Evolutionary conservation across 2,888 invertebrate species (phyloP).

Genomic region (Leptopilina syphax): DNA sequence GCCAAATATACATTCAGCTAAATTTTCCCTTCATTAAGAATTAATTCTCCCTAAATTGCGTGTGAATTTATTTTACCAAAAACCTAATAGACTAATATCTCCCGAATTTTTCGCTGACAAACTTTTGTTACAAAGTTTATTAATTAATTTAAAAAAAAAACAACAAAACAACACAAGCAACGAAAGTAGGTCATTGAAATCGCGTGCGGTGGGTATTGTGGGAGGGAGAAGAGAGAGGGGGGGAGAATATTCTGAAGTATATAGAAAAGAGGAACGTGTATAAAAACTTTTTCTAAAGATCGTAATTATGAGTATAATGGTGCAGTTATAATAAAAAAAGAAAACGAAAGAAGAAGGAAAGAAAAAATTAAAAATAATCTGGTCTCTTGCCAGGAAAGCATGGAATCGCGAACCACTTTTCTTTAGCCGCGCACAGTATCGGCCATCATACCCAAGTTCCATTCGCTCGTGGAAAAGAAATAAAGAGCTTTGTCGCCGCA

Average conservation of each 20-base stretch:
- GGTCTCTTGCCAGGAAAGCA: not conserved
- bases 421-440: constrained; percentile 20
- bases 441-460: constrained; percentile 9
- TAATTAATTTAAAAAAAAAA: no score
- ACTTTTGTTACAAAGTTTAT: no score
- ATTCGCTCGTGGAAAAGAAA: constrained; percentile 53
- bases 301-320: constrained; percentile 14
- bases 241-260: no score
- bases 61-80: no score
- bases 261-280: constrained; percentile 1
- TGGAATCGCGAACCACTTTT: constrained; percentile 18
- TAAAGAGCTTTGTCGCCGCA: constrained; percentile 69
- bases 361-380: constrained; percentile 16
- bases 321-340: not conserved
- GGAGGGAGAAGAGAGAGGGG: no score
- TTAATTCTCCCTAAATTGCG: no score
- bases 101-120: no score
- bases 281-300: constrained; percentile 9
- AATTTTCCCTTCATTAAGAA: no score
- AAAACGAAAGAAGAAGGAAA: no score
- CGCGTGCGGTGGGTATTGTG: not conserved
- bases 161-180: no score
- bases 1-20: no score
- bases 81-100: no score
- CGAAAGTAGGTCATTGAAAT: constrained; percentile 3